Conservation (phyloP, 1,140 invertebrate species). For the Bicyclus anynana region DNA sequence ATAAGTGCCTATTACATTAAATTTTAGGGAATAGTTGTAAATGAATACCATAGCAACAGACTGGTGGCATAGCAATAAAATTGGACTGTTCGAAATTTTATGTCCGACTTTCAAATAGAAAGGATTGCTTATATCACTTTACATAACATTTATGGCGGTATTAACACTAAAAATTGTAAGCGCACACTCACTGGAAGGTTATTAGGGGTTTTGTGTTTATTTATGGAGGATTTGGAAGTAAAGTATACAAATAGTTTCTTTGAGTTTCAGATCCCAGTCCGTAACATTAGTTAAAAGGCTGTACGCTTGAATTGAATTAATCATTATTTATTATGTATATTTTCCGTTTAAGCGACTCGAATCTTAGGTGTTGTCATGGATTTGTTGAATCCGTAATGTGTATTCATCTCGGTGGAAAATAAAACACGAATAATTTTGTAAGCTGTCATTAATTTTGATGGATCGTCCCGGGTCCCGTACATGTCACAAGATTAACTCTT, state of each 20-base stretch:
- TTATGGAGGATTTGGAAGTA: slow-evolving; percentile 5
- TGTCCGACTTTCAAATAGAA: slow-evolving; percentile 13
- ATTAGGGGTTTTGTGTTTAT: not conserved
- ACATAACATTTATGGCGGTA: slow-evolving; percentile 18
- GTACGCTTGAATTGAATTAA: not conserved
- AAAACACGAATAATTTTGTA: slow-evolving; percentile 20
- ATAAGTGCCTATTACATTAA: not conserved
- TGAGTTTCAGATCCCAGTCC: not conserved
- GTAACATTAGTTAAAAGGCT: not conserved
- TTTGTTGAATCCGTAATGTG: slow-evolving; percentile 3
- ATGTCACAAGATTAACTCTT: slow-evolving; percentile 19
- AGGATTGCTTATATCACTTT: slow-evolving; percentile 14
- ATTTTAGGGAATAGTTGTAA: not conserved
- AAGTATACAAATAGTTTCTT: slow-evolving; percentile 6
- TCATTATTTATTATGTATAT: not conserved
- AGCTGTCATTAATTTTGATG: slow-evolving; percentile 27
- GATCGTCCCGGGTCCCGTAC: slow-evolving; percentile 18
- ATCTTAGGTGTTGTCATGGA: slow-evolving; percentile 2
- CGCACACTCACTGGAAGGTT: not conserved
- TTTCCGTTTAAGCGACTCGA: not conserved
- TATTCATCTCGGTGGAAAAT: slow-evolving; percentile 7
- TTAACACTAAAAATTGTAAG: slow-evolving; percentile 16
- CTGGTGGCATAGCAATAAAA: slow-evolving; percentile 14
- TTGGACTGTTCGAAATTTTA: slow-evolving; percentile 16
- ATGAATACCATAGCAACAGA: not conserved